Evolutionary conservation across 2,888 invertebrate genomes (phyloP).

Genomic region (Chromoteleia sp.): DNA sequence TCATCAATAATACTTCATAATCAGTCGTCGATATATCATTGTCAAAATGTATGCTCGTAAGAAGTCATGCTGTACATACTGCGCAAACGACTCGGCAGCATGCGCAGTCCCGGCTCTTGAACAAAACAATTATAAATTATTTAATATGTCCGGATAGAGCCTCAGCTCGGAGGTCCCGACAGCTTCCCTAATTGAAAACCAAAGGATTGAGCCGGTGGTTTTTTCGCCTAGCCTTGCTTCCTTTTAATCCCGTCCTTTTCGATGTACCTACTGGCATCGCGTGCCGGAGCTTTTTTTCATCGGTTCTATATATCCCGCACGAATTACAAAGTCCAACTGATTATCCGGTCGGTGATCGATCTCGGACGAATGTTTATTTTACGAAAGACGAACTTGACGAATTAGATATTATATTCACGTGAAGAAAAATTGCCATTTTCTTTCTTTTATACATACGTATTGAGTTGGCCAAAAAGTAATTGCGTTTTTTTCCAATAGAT

Average conservation of each 20-base stretch:
- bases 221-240: slow-evolving; percentile 34
- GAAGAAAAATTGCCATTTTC: no score
- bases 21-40: slow-evolving; percentile 62
- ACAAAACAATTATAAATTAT: slow-evolving; percentile 68
- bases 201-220: slow-evolving; percentile 43
- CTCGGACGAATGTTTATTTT: not conserved
- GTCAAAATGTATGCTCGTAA: slow-evolving; percentile 48
- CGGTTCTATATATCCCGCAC: slow-evolving; percentile 35
- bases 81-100: slow-evolving; percentile 41
- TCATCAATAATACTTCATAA: slow-evolving; percentile 47
- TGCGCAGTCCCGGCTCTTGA: slow-evolving; percentile 29
- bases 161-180: slow-evolving; percentile 25
- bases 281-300: slow-evolving; percentile 53
- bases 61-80: slow-evolving; percentile 41
- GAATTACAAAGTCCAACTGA: no score
- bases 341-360: no score
- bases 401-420: no score
- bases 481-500: no score
- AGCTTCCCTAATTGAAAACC: slow-evolving; percentile 59
- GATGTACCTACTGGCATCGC: slow-evolving; percentile 39
- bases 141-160: slow-evolving; percentile 56
- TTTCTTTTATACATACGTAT: no score
- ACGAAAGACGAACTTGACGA: no score
- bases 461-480: no score
- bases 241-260: slow-evolving; percentile 28